Base-by-base conservation (phyloP, 1,140 invertebrate genomes). In the Zophobas atratus region DNA sequence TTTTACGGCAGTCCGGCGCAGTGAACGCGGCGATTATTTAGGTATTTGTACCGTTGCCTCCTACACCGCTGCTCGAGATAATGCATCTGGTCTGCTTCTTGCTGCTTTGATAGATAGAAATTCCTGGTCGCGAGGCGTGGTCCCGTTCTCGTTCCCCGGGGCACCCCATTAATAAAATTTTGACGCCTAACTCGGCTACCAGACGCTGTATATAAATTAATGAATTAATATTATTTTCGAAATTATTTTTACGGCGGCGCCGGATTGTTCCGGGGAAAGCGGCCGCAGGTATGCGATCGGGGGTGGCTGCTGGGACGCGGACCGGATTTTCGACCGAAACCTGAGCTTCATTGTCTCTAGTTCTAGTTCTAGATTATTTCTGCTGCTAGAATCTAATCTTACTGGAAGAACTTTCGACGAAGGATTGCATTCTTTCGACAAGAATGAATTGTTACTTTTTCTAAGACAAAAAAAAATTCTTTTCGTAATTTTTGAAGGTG, bases 141-240 rank as follows among this genome's bases (percentile, higher is more conserved):
- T 76, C 63, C 75, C 77, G 60, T 80, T 77, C 78, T 41, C 36
- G 60, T 81, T 43, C 80, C 82, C 81, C 67, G 48, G 46, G 78
- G 82, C 81, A 77, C 63, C 77, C 82, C 82, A 83, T 83, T 83
- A 81, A 83, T 83, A 83, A 80, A 81, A 77, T 80, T 79, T 80
- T 83, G 82, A 83, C 82, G 80, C 82, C 79, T 77, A 81, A 83
- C 82, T 78, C 63, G 75, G 82, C 82, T 83, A 83, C 82, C 81
- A 83, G 77, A 81, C 80, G 75, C 56, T 81, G 80, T 79, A 83
- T 83, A 83, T 83, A 83, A 83, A 83, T 83, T 81, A 81, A 81
- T 81, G 80, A 83, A 81, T 83, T 83, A 83, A 81, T 83, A 78
- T 71, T 57, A 72, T 75, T 71, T 41, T 56, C 72, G 43, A 51